Percentiles rank a stretch among this genome's conserved stretches.
phyloP scores from a whole-genome alignment of 2,113 vertebrate species.

The Myocastor coypus region DNA sequence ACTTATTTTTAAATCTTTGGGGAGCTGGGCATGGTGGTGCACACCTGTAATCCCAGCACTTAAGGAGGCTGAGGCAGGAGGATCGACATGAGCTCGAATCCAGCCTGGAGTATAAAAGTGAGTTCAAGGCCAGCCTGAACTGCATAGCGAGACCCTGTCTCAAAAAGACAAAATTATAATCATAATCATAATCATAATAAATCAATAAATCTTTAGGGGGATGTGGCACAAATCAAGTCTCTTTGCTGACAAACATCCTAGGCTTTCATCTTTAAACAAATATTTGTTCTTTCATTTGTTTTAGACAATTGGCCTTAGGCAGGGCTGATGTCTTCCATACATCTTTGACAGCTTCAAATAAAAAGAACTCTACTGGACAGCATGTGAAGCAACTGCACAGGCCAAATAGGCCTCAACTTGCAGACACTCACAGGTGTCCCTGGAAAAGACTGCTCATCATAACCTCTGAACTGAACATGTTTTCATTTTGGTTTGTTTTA shows the following conservation, averaged over 20 bases:
- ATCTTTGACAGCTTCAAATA: background rate
- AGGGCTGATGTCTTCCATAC: background rate
- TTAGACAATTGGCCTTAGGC: background rate
- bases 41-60: too few relatives aligned
- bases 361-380: background rate
- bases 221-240: background rate
- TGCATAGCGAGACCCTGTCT: too few relatives aligned
- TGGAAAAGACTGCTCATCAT: background rate
- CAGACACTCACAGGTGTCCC: accelerated
- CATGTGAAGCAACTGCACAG: background rate
- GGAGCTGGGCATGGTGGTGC: too few relatives aligned
- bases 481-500: background rate
- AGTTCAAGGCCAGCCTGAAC: too few relatives aligned
- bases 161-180: too few relatives aligned
- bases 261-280: background rate
- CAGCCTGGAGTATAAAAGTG: too few relatives aligned
- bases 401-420: background rate
- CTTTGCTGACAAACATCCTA: background rate
- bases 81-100: too few relatives aligned
- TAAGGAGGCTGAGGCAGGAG: too few relatives aligned
- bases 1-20: background rate
- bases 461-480: background rate
- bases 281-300: background rate
- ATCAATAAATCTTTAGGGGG: too few relatives aligned
- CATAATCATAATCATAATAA: too few relatives aligned